These are phyloP conservation scores for Diachrysia chrysitis DNA, from an alignment of 2,888 invertebrate species.

Conservation along the genomic window DNA sequence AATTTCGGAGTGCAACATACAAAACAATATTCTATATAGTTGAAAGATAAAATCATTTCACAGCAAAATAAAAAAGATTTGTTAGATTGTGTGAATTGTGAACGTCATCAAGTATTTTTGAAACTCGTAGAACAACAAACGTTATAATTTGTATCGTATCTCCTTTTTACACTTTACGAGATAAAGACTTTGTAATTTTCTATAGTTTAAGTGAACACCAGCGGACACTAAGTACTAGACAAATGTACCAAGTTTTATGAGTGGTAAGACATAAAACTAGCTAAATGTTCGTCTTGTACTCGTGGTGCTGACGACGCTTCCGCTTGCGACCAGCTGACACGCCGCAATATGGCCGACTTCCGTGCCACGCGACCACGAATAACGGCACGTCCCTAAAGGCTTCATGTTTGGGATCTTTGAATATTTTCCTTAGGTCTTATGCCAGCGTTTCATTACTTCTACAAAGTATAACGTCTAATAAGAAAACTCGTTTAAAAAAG, in stretches of 20 bases:
- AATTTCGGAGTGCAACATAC: slow-evolving; percentile 65
- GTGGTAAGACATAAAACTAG: slow-evolving; percentile 76
- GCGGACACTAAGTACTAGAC: slow-evolving; percentile 62
- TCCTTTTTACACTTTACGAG: slow-evolving; percentile 9
- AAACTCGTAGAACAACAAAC: slow-evolving; percentile 17
- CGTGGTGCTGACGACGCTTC: slow-evolving; percentile 67
- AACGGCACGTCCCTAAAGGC: slow-evolving; percentile 61
- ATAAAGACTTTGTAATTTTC: slow-evolving; percentile 45
- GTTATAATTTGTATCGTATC: slow-evolving; percentile 10
- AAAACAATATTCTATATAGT: slow-evolving; percentile 61
- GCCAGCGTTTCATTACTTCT: slow-evolving; percentile 23
- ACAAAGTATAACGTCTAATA: slow-evolving; percentile 27
- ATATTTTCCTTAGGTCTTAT: slow-evolving; percentile 41
- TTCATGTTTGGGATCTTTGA: slow-evolving; percentile 62
- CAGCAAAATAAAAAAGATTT: slow-evolving; percentile 24
- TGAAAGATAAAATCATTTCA: slow-evolving; percentile 59
- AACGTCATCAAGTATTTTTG: slow-evolving; percentile 32
- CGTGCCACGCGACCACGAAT: slow-evolving; percentile 65
- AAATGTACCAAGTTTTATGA: slow-evolving; percentile 74
- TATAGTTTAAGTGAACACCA: slow-evolving; percentile 49
- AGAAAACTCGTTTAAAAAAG: slow-evolving; percentile 35
- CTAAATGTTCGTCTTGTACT: slow-evolving; percentile 71
- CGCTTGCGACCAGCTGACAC: slow-evolving; percentile 70
- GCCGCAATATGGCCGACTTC: slow-evolving; percentile 73
- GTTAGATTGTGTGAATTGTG: slow-evolving; percentile 24